Percentiles rank a stretch among this genome's conserved stretches.
phyloP scores from a whole-genome alignment of 2,888 invertebrate species.

The Malthinus seriepunctatus region DNA sequence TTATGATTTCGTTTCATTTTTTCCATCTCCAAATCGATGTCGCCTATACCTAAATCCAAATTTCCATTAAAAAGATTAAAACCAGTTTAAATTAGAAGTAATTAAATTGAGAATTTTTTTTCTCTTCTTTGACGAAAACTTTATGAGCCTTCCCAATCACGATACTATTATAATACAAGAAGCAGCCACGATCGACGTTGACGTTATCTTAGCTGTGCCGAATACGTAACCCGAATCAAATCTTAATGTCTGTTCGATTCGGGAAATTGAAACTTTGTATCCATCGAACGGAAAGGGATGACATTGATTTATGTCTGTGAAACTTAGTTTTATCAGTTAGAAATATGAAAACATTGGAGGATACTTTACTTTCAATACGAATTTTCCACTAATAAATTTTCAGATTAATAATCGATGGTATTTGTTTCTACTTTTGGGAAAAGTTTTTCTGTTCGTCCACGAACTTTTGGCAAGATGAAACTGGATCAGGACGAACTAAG shows the following conservation, averaged over 20 bases:
- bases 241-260: conserved; percentile 50
- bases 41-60: too few species aligned
- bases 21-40: too few species aligned
- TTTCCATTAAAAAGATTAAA: too few species aligned
- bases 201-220: conserved; percentile 41
- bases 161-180: conserved; percentile 20
- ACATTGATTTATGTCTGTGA: conserved; percentile 50
- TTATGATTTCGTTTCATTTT: conserved; percentile 4
- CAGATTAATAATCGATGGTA: neutral
- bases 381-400: neutral
- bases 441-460: too few species aligned
- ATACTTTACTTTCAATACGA: conserved; percentile 5
- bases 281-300: conserved; percentile 45
- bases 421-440: neutral
- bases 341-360: conserved; percentile 34
- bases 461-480: too few species aligned
- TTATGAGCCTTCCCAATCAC: neutral
- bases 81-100: too few species aligned
- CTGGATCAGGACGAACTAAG: too few species aligned
- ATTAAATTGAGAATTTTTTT: neutral
- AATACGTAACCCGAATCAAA: conserved; percentile 46
- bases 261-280: conserved; percentile 53
- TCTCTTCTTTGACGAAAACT: neutral
- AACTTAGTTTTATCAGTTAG: conserved; percentile 43
- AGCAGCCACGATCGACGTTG: conserved; percentile 35